Base-by-base conservation (phyloP, 2,113 vertebrate genomes). In the Mesitornis unicolor region DNA sequence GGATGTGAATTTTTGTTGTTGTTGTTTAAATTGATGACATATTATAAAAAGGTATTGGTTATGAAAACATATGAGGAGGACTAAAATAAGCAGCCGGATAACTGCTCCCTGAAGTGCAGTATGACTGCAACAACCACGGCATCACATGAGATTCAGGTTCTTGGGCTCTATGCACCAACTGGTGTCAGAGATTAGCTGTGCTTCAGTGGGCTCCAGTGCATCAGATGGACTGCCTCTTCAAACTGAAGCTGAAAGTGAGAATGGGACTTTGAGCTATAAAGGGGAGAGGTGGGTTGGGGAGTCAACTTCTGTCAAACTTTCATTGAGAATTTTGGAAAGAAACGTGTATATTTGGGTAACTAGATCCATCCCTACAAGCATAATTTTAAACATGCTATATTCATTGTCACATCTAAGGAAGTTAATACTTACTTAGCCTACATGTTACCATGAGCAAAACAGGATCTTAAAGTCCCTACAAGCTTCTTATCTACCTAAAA, bases 301-400 rank as follows among this genome's bases (percentile, higher is more conserved):
- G 10, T 40, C 35, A 42, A 40, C 5, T 45, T 56, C 28, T 76
- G 10, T 35, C 0, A 0, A 74, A 69, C 8, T 40, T 35, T 56
- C 1, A 1, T 11, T 59, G 73, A 78, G 79, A 64, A 48, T 76
- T 75, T 68, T 28, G 64, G 42, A 61, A 81, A 59, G 16, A 47
- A 33, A 19, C 63, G 19, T 50, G 15, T 42, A 2, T 60, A 60
- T 83, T 35, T 79, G 11, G 19, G 36, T 64, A 76, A 45, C 14
- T 45, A 76, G 25, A 53, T 61, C 50, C 45, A 69, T 33, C 9
- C n/a, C 26, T 54, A 35, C 65, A 73, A 83, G 8, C 12, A 19
- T 36, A 13, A 54, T 70, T 87, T 53, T 5, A 67, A 87, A 89
- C 82, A n/a, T 43, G 15, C 18, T 74, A 1, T 63, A 38, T 59